A percentile compares a stretch with the other conserved stretches of the same genome.
Evolutionary conservation across 2,113 vertebrate genomes (phyloP).

Genomic region (Chionomys nivalis): DNA sequence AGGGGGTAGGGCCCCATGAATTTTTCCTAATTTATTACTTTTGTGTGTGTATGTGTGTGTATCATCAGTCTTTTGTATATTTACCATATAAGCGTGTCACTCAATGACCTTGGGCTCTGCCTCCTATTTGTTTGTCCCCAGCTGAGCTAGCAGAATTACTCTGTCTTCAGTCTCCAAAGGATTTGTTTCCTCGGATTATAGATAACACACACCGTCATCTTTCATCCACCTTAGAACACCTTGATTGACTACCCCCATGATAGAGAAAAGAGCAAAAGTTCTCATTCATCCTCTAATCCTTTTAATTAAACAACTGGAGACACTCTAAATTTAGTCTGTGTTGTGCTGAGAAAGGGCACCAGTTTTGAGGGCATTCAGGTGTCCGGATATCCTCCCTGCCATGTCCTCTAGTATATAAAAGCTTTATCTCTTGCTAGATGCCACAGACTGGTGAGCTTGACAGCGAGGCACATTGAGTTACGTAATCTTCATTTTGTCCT

Average conservation of each 20-base stretch:
- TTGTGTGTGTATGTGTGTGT: too few species aligned
- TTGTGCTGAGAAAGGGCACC: not conserved
- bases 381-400: not conserved
- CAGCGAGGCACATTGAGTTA: not conserved
- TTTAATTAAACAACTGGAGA: not conserved
- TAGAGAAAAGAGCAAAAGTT: not conserved
- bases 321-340: conserved; percentile 33
- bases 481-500: not conserved
- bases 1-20: too few species aligned
- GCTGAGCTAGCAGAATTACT: conserved; percentile 41
- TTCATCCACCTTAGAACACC: not conserved
- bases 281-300: conserved; percentile 18
- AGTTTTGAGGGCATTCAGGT: not conserved
- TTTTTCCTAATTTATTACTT: not conserved
- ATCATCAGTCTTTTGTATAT: not conserved
- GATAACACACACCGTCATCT: conserved; percentile 6
- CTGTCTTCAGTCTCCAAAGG: conserved; percentile 46
- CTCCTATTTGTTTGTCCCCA: not conserved
- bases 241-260: conserved; percentile 7
- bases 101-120: conserved; percentile 6
- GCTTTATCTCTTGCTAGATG: not conserved
- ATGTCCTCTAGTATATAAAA: not conserved
- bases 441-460: not conserved
- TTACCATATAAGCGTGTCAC: conserved; percentile 17
- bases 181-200: conserved; percentile 54